Evolutionary conservation across 2,797 vertebrate species (phyloP).

Genomic region (Sebastes reedi): DNA sequence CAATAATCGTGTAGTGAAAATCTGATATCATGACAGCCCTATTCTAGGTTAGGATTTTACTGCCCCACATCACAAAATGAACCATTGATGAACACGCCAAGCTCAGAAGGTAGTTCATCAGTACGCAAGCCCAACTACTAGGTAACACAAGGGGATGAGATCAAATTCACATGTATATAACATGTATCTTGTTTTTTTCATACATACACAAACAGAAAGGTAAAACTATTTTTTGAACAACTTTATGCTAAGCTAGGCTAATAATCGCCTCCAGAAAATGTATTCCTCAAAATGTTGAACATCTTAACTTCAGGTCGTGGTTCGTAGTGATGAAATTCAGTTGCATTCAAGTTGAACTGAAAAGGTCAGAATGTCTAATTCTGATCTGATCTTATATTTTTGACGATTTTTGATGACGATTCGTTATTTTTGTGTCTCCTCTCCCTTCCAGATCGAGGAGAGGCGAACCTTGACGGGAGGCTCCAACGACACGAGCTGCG

Average conservation of each 20-base stretch:
- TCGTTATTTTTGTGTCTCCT: neutral
- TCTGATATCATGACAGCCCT: too few species aligned
- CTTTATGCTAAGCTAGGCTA: neutral
- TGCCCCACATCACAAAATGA: neutral
- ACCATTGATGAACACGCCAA: neutral
- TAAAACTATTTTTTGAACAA: neutral
- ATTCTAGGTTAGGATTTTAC: too few species aligned
- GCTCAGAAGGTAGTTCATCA: neutral
- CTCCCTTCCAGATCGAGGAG: slow-evolving; percentile 75
- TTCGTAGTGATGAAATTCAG: neutral
- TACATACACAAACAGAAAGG: neutral
- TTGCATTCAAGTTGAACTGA: neutral
- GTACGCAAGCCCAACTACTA: neutral
- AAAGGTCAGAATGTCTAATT: neutral
- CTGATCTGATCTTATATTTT: neutral
- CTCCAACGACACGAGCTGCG: slow-evolving; percentile 82
- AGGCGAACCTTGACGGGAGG: slow-evolving; percentile 41
- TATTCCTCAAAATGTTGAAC: too few species aligned
- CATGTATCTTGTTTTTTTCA: neutral
- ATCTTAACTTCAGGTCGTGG: rapidly evolving
- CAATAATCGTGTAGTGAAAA: too few species aligned
- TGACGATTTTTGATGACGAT: neutral
- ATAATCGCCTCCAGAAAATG: too few species aligned
- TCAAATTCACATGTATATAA: too few species aligned
- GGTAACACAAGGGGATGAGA: neutral